A percentile compares a stretch with the other conserved stretches of the same genome.
phyloP scores from a whole-genome alignment of 2,888 invertebrate species.

The Onchidella celtica region DNA sequence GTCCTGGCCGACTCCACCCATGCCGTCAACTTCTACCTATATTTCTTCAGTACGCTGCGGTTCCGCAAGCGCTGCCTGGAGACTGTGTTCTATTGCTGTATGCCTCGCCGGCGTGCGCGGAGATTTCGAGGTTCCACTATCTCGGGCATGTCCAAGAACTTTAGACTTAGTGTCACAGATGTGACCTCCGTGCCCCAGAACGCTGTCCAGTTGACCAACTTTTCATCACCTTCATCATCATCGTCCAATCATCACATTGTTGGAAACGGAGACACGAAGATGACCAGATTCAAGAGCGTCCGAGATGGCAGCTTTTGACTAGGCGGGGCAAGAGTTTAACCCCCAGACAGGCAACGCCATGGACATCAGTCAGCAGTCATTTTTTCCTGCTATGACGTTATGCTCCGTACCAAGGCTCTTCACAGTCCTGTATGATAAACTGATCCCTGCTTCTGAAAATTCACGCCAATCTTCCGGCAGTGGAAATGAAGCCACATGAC shows the following conservation, averaged over 20 bases:
- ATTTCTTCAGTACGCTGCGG: conserved; percentile 53
- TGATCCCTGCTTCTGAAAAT: too few relatives aligned
- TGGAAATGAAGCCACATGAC: too few relatives aligned
- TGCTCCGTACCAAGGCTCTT: too few relatives aligned
- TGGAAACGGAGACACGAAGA: conserved; percentile 9
- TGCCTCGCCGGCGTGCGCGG: conserved; percentile 17
- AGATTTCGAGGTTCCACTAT: conserved; percentile 43
- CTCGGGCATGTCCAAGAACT: conserved; percentile 53
- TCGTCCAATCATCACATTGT: conserved; percentile 24
- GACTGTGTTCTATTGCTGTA: conserved; percentile 49
- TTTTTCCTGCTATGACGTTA: too few relatives aligned
- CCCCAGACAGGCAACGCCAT: too few relatives aligned
- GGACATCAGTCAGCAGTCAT: too few relatives aligned
- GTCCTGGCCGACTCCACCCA: conserved; percentile 51
- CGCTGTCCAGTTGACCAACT: conserved; percentile 32
- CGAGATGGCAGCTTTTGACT: conserved; percentile 12
- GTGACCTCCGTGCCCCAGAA: conserved; percentile 42
- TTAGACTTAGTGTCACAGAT: conserved; percentile 51
- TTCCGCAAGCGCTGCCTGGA: conserved; percentile 53
- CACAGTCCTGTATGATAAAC: too few relatives aligned
- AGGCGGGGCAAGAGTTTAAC: background rate
- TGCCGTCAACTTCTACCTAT: conserved; percentile 55
- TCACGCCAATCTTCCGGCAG: too few relatives aligned
- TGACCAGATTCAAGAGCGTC: conserved; percentile 2
- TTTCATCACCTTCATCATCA: conserved; percentile 19